A percentile compares a stretch with the other conserved stretches of the same genome.
Conservation (phyloP, 2,797 vertebrate genomes). For the Aplochiton taeniatus region DNA sequence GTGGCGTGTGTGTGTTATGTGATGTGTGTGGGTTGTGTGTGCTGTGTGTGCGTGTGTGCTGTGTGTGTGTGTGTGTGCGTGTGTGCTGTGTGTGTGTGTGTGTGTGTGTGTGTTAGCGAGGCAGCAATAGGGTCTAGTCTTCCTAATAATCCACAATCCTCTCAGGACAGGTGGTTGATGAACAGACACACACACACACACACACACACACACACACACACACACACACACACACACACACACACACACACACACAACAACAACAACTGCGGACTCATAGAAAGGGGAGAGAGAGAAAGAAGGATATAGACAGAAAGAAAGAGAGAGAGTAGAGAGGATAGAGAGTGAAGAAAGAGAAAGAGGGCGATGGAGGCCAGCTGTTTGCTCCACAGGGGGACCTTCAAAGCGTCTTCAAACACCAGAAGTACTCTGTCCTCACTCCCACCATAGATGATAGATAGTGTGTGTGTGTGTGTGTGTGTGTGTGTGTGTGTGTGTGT, state of each 20-base stretch:
- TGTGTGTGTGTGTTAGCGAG: background rate
- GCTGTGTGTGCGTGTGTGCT: slow-evolving; percentile 35
- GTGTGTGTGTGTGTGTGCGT: slow-evolving; percentile 30
- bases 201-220: background rate
- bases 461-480: slow-evolving; percentile 25
- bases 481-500: slow-evolving; percentile 5
- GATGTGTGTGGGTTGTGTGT: too few relatives aligned
- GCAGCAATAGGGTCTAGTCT: too few relatives aligned
- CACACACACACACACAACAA: slow-evolving; percentile 34
- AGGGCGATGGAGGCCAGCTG: slow-evolving; percentile 39
- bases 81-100: slow-evolving; percentile 37
- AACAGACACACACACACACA: too few relatives aligned
- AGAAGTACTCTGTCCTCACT: slow-evolving; percentile 24
- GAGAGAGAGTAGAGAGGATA: background rate
- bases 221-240: slow-evolving; percentile 11
- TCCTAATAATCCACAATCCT: too few relatives aligned
- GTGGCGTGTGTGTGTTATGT: slow-evolving; percentile 36
- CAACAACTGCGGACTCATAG: background rate
- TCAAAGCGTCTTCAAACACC: slow-evolving; percentile 53
- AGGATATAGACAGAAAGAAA: slow-evolving; percentile 28
- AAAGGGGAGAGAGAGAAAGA: background rate
- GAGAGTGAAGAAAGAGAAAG: background rate
- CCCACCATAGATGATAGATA: slow-evolving; percentile 35
- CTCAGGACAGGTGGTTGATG: too few relatives aligned
- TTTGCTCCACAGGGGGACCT: slow-evolving; percentile 36